A percentile compares a stretch with the other conserved stretches of the same genome.
Conservation (phyloP, 2,888 invertebrate genomes). For the Eristalis arbustorum region DNA sequence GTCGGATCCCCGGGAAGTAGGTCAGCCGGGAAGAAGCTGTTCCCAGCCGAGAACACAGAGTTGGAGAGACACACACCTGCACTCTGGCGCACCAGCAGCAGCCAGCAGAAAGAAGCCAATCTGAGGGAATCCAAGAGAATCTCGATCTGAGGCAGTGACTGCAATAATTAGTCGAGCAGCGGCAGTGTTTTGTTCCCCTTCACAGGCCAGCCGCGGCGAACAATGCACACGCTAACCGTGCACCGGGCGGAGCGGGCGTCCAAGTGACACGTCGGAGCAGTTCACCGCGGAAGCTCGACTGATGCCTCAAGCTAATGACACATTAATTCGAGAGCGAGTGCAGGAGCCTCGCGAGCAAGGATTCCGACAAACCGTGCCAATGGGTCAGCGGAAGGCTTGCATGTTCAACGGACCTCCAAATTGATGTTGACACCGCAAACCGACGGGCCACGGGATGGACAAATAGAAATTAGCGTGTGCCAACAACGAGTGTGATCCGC, state of each 20-base stretch:
- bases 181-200: not conserved
- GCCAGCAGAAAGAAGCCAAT: not conserved
- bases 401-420: not conserved
- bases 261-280: not conserved
- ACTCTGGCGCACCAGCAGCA: not conserved
- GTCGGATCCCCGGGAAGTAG: not conserved
- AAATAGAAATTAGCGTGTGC: slow-evolving; percentile 4
- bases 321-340: not conserved
- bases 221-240: not conserved
- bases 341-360: not conserved
- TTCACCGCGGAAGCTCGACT: not conserved
- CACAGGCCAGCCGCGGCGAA: not conserved
- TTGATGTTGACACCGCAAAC: not conserved
- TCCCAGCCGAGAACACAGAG: not conserved
- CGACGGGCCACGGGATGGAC: not conserved
- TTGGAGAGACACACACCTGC: not conserved
- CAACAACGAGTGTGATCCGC: not conserved
- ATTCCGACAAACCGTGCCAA: not conserved
- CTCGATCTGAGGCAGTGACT: not conserved
- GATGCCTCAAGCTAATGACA: not conserved
- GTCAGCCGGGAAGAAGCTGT: slow-evolving; percentile 10
- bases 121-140: not conserved
- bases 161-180: slow-evolving; percentile 7
- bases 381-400: not conserved
- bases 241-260: no score